Conservation (phyloP, 2,113 vertebrate genomes). For the Serilophus lunatus region DNA sequence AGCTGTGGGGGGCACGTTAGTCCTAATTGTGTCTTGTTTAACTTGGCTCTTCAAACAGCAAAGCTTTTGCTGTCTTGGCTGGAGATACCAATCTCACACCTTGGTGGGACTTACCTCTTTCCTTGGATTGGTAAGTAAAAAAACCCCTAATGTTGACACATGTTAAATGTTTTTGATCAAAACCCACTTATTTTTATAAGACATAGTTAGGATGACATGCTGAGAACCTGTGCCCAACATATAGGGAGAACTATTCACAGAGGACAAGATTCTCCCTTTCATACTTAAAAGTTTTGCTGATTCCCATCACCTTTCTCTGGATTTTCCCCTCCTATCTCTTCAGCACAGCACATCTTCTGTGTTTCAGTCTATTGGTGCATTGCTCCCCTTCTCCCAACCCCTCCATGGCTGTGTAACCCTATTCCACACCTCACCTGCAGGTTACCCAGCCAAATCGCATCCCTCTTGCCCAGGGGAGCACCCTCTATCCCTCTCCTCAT, state of each 20-base stretch:
- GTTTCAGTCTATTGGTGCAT: not conserved
- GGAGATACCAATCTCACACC: slow-evolving; percentile 37
- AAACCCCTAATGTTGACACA: not conserved
- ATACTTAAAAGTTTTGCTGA: not conserved
- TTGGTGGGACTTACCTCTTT: slow-evolving; percentile 4
- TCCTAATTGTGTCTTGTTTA: slow-evolving; percentile 66
- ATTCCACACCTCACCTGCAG: not conserved
- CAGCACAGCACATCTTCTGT: not conserved
- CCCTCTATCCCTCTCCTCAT: not conserved
- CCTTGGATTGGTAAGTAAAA: not conserved
- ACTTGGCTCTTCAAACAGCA: slow-evolving; percentile 54
- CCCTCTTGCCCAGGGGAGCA: not conserved
- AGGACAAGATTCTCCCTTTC: not conserved
- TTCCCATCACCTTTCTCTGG: not conserved
- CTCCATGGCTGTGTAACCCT: not conserved
- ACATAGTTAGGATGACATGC: not conserved
- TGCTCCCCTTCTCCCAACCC: not conserved
- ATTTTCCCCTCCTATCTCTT: not conserved
- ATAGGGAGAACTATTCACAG: not conserved
- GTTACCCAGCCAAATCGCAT: not conserved
- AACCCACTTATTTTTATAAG: not conserved
- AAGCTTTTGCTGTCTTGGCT: slow-evolving; percentile 48
- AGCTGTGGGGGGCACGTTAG: slow-evolving; percentile 47
- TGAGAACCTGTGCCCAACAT: not conserved
- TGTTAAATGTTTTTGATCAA: slow-evolving; percentile 28